Percentiles rank a stretch among this genome's conserved stretches.
Conservation (phyloP, 2,113 vertebrate genomes). For the Lophotis ruficrista region DNA sequence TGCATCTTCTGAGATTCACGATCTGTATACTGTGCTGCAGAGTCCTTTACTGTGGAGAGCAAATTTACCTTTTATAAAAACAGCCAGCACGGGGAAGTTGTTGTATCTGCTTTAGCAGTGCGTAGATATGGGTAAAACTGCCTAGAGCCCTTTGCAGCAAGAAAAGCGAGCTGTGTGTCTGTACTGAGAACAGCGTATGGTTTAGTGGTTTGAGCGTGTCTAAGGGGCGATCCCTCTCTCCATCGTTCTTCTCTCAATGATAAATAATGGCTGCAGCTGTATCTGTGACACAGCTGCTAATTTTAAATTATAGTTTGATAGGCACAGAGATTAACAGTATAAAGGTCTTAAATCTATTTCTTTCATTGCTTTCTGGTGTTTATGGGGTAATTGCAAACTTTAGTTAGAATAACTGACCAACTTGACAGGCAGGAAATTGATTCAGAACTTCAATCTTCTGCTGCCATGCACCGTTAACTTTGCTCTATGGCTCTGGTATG, state of each 20-base stretch:
- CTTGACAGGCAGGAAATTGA: constrained; percentile 17
- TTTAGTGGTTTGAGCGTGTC: not conserved
- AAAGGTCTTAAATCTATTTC: not conserved
- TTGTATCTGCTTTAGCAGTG: not conserved
- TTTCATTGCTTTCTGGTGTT: not conserved
- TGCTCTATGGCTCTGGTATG: not conserved
- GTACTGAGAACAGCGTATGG: not conserved
- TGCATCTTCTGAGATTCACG: not conserved
- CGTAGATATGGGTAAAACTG: not conserved
- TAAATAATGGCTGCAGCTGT: not conserved
- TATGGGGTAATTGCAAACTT: constrained; percentile 22
- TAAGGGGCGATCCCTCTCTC: not conserved
- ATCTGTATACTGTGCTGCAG: not conserved
- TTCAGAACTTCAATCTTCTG: constrained; percentile 36
- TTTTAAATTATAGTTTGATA: constrained; percentile 14
- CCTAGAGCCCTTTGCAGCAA: not conserved
- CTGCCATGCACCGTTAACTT: constrained; percentile 8
- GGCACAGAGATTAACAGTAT: constrained; percentile 5
- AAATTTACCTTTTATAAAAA: not conserved
- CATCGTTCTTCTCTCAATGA: not conserved
- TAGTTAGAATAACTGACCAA: constrained; percentile 1
- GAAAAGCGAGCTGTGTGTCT: not conserved
- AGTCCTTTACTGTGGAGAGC: not conserved
- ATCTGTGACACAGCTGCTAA: not conserved
- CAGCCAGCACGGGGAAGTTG: too few relatives aligned